Evolutionary conservation across 2,113 vertebrate genomes (phyloP), one percentile per base, ranked within the genome.

Genomic region (Psilopogon haemacephalus): DNA sequence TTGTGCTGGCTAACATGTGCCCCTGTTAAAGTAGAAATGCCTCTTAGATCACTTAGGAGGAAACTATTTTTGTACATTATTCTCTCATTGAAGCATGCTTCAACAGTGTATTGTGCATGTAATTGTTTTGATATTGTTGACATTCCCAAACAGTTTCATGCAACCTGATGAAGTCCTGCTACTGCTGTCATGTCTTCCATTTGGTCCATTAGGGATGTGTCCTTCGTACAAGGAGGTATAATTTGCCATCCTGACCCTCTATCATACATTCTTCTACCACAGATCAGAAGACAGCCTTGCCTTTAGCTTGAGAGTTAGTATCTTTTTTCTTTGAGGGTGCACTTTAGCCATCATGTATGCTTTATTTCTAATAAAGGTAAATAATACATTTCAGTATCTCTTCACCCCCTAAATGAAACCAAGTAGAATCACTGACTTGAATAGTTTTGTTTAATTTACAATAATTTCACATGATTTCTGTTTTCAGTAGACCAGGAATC

Each of bases 401-500:
- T 62, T 80, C 58, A 72, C 26, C 26, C 33, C 58, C 59, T 35
- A 90, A 94, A 65, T 33, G 67, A 92, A 80, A 69, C 17, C 35
- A 59, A 93, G 37, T 59, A 82, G 33, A 44, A 80, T 63, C 69
- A 37, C 72, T 75, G 30, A 81, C 63, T 48, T 84, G 15, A 92
- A 55, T 48, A 54, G 7, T 24, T 79, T 74, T 67, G 64, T n/a
- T 88, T 83, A 54, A 63, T 91, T 78, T 88, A 79, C 59, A 0
- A 0, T 75, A 24, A 28, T 78, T 89, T 97, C 74, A 96, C 67
- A 48, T 37, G 38, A 91, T 84, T 94, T 96, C 88, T 97, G 72
- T 95, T 98, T 95, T 97, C 96, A 94, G 97, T 97, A 98, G 99
- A 99, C 97, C 98, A 97, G 60, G 99, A 99, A 88, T 97, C 98